Conservation (phyloP, 2,113 vertebrate species). For the Cromileptes altivelis region DNA sequence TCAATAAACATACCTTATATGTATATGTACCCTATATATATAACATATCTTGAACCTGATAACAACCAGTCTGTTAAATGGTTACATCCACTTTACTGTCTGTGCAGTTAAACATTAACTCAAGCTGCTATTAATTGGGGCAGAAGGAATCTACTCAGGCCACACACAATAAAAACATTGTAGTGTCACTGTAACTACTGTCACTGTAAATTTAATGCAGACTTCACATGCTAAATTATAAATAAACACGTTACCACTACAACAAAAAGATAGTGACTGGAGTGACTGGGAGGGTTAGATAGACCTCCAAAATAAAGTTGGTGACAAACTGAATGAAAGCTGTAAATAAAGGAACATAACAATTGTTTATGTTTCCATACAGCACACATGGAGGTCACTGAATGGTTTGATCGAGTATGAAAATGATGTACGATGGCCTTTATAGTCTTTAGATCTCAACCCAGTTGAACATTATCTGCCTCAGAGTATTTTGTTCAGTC, state of each 20-base stretch:
- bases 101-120: constrained; percentile 18
- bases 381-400: background rate
- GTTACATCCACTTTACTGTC: background rate
- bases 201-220: background rate
- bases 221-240: constrained; percentile 3
- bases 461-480: background rate
- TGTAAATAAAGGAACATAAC: background rate
- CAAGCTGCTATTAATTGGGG: background rate
- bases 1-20: no score
- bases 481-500: background rate
- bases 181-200: background rate
- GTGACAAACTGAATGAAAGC: background rate
- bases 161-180: constrained; percentile 3
- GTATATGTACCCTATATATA: no score
- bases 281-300: background rate
- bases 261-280: no score
- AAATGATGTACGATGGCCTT: background rate
- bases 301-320: background rate
- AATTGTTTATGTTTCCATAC: background rate
- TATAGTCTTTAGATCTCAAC: background rate
- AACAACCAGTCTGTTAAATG: background rate
- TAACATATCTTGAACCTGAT: background rate
- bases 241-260: background rate
- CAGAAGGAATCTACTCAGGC: constrained; percentile 9
- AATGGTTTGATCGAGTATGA: background rate